phyloP scores from a whole-genome alignment of 1,140 invertebrate genomes.

The Calliopsis andreniformis region DNA sequence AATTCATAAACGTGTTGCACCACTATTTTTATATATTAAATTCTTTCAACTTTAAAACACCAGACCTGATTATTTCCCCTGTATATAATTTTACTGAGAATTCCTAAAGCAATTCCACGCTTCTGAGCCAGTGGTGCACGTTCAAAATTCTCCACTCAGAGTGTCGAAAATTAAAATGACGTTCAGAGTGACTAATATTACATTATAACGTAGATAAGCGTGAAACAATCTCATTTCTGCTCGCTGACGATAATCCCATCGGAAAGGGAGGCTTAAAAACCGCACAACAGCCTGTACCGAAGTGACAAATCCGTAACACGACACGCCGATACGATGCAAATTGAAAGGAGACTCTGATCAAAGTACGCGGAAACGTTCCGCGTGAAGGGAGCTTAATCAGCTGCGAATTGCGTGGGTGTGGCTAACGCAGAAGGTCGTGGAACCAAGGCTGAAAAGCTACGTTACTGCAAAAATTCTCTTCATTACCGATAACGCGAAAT shows the following conservation, averaged over 20 bases:
- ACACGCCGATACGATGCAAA: constrained; percentile 19
- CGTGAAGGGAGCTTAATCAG: constrained; percentile 40
- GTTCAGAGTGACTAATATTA: background rate
- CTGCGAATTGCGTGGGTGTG: constrained; percentile 13
- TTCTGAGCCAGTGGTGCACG: no score
- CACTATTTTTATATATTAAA: no score
- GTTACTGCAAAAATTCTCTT: background rate
- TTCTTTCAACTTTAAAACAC: no score
- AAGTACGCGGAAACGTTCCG: constrained; percentile 27
- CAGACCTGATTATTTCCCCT: no score
- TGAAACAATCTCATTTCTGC: background rate
- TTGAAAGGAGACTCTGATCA: constrained; percentile 18
- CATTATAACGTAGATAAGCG: background rate
- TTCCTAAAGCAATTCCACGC: no score
- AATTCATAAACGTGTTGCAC: no score
- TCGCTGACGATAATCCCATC: background rate
- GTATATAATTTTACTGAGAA: no score
- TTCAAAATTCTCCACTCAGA: no score
- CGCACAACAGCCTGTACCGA: constrained; percentile 7
- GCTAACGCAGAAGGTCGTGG: background rate
- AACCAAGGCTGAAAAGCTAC: constrained; percentile 13
- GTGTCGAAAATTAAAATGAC: no score
- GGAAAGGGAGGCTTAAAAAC: constrained; percentile 6
- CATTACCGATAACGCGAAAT: background rate
- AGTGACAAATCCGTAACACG: constrained; percentile 35